Evolutionary conservation across 2,113 vertebrate species (phyloP).

Genomic region (Puffinus mauretanicus): DNA sequence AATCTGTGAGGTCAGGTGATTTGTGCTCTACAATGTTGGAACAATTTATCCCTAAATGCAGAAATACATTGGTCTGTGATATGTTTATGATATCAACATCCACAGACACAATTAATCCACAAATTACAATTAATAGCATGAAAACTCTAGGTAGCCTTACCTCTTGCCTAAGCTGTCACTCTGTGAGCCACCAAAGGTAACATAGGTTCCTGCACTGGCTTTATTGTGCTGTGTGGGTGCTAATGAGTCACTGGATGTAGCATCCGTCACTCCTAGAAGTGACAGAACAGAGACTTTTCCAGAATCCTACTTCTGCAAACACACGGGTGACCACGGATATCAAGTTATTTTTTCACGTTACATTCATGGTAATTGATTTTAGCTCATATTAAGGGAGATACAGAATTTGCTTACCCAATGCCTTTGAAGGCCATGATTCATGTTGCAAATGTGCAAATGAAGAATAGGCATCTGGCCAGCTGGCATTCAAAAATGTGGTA

Average conservation of each 20-base stretch:
- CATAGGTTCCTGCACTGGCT: not conserved
- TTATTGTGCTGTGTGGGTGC: not conserved
- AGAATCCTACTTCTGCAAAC: not conserved
- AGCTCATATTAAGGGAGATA: not conserved
- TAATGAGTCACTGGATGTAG: not conserved
- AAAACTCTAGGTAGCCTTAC: not conserved
- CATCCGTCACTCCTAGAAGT: not conserved
- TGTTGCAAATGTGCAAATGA: not conserved
- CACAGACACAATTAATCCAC: too few species aligned
- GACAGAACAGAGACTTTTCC: not conserved
- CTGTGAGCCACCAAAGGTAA: not conserved
- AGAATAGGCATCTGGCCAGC: not conserved
- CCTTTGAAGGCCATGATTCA: not conserved
- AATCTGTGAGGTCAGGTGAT: not conserved
- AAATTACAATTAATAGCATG: not conserved
- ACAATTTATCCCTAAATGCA: not conserved
- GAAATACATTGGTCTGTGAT: not conserved
- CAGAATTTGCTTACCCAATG: not conserved
- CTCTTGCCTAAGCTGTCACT: not conserved
- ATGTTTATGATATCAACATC: not conserved
- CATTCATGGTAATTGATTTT: not conserved
- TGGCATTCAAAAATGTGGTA: not conserved
- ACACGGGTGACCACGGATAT: not conserved
- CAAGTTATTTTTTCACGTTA: not conserved
- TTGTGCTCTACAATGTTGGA: accelerated